Base-by-base conservation (phyloP, 2,797 vertebrate genomes). In the Periophthalmus magnuspinnatus region DNA sequence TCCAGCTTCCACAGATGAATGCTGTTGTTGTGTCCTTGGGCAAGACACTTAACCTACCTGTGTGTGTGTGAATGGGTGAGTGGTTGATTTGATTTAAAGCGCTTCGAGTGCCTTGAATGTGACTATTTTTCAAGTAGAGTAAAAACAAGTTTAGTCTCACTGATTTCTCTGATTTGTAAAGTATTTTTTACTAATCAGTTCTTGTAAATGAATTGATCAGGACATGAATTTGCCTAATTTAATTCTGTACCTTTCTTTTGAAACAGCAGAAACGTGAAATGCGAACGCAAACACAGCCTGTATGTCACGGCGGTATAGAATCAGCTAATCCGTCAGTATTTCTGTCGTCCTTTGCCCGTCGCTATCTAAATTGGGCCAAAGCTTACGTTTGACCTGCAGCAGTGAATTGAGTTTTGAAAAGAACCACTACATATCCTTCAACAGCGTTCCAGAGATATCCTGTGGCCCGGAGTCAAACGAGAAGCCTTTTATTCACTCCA, bases 371-470 rank as follows among this genome's bases (percentile, higher is more conserved):
- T 14, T 45, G 41, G 14, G 3, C 41, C 41, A 45, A 14, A 14
- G 13, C 41, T 14, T 45, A 5, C 45, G n/a, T 38, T 66, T 41
- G 5, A 50, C 48, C 21, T 21, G 10, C 0, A 50, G 22, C 6
- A 34, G 22, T 52, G 11, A 13, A 22, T 56, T 75, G 3, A 58
- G 28, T 71, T n/a, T 28, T 3, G 22, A 72, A 41, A 63, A 71
- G 3, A 64, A 41, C 21, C 47, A 28, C 34, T 22, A 8, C 38
- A 63, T n/a, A 45, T 24, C 14, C 45, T 38, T 63, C 62, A 64
- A 47, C 19, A 48, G 22, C 64, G 1, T 28, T 48, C 17, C 22
- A 2, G 14, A 48, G 41, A 24, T 45, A 16, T 47, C 22, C 38
- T 64, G 24, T 28, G 62, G 62, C 22, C 14, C 19, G 14, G 11